phyloP scores from a whole-genome alignment of 2,888 invertebrate species.

The Mellilla xanthometata region DNA sequence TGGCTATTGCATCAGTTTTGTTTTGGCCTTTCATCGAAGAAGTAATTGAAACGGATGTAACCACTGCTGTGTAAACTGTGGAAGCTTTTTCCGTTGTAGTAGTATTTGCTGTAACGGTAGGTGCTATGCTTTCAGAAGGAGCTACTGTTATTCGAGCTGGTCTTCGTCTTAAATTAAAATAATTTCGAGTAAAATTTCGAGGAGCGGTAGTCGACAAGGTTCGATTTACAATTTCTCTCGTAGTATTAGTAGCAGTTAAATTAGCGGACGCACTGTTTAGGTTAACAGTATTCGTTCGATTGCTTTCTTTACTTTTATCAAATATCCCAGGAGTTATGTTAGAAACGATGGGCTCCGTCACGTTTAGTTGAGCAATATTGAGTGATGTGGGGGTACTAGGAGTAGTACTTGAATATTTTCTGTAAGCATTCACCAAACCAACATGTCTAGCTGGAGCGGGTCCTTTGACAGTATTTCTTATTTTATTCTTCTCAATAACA shows the following conservation, averaged over 20 bases:
- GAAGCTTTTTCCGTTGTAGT: slow-evolving; percentile 74
- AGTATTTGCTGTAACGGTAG: slow-evolving; percentile 46
- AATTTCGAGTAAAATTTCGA: slow-evolving; percentile 64
- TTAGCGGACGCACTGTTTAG: slow-evolving; percentile 38
- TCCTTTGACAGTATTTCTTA: slow-evolving; percentile 76
- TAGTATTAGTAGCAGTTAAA: slow-evolving; percentile 33
- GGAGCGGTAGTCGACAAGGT: slow-evolving; percentile 45
- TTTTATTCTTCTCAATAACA: slow-evolving; percentile 77
- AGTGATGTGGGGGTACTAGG: slow-evolving; percentile 54
- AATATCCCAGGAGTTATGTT: slow-evolving; percentile 46
- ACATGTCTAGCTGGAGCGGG: slow-evolving; percentile 74
- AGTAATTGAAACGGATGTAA: slow-evolving; percentile 78
- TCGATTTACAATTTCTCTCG: slow-evolving; percentile 45
- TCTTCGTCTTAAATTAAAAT: slow-evolving; percentile 62
- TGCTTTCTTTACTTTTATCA: slow-evolving; percentile 47
- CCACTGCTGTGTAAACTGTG: slow-evolving; percentile 78
- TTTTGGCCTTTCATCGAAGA: slow-evolving; percentile 76
- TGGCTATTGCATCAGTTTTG: slow-evolving; percentile 56
- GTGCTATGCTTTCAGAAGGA: slow-evolving; percentile 51
- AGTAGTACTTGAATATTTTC: slow-evolving; percentile 61
- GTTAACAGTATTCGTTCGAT: slow-evolving; percentile 38
- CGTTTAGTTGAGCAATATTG: slow-evolving; percentile 54
- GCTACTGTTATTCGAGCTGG: slow-evolving; percentile 58
- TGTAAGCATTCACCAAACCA: slow-evolving; percentile 73
- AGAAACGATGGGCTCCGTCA: slow-evolving; percentile 54